Evolutionary conservation across 2,797 vertebrate genomes (phyloP).

Genomic region (Poeciliopsis gracilis): DNA sequence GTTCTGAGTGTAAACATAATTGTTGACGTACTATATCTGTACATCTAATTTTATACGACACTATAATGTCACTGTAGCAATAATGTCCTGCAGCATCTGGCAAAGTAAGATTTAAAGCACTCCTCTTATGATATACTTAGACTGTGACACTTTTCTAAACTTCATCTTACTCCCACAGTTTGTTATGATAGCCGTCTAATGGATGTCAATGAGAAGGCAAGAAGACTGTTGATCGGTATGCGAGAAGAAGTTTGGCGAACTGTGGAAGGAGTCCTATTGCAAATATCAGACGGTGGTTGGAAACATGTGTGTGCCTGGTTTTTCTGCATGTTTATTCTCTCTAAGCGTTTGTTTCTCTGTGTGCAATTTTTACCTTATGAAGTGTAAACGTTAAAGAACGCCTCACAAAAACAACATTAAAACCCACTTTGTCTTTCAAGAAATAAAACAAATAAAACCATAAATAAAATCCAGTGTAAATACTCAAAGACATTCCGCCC

Average conservation of each 20-base stretch:
- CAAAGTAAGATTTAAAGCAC: constrained; percentile 40
- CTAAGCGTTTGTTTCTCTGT: constrained; percentile 37
- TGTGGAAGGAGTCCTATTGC: constrained; percentile 37
- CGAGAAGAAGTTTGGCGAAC: constrained; percentile 53
- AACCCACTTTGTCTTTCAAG: constrained; percentile 39
- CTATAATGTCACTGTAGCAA: constrained; percentile 17
- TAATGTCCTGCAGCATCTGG: constrained; percentile 22
- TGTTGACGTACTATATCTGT: constrained; percentile 9
- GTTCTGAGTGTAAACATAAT: background rate
- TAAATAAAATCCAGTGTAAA: constrained; percentile 38
- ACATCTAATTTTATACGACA: constrained; percentile 3
- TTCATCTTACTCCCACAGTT: constrained; percentile 54
- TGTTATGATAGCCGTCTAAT: constrained; percentile 67
- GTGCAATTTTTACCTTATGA: constrained; percentile 18
- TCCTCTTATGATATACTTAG: constrained; percentile 43
- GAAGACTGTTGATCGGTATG: constrained; percentile 64
- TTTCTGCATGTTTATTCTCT: constrained; percentile 45
- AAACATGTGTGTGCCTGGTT: constrained; percentile 34
- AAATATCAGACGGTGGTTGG: constrained; percentile 45
- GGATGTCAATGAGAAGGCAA: constrained; percentile 46
- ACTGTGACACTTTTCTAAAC: constrained; percentile 57
- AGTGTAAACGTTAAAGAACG: constrained; percentile 24
- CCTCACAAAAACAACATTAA: constrained; percentile 28
- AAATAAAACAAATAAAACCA: constrained; percentile 35
- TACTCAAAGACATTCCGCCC: constrained; percentile 14